These are phyloP conservation scores for Numenius phaeopus DNA, from an alignment of 2,797 vertebrate species.

Conservation along the genomic window DNA sequence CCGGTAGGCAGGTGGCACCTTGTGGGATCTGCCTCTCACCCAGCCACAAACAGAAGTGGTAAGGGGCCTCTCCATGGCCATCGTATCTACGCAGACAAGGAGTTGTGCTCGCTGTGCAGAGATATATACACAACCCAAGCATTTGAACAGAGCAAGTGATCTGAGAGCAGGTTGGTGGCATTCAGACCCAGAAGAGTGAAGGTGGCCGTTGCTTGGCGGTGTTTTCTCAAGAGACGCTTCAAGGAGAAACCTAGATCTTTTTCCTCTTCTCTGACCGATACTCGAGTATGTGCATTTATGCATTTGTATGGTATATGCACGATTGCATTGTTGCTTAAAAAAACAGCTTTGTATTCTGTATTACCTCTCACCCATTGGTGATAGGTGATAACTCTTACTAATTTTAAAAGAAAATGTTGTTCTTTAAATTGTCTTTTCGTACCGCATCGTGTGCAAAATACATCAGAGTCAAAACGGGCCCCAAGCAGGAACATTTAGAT, in stretches of 20 bases:
- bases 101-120: not conserved
- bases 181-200: not conserved
- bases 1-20: not conserved
- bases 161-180: not conserved
- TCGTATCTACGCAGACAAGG: rapidly evolving
- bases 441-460: not conserved
- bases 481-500: not conserved
- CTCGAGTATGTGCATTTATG: rapidly evolving
- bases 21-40: not conserved
- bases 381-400: not conserved
- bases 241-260: not conserved
- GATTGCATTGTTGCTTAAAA: not conserved
- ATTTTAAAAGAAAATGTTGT: not conserved
- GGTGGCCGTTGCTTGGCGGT: not conserved
- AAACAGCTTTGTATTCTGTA: not conserved
- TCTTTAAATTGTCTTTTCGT: not conserved
- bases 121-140: not conserved
- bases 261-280: not conserved
- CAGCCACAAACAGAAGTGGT: not conserved
- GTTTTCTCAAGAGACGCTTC: not conserved
- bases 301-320: not conserved
- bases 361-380: not conserved
- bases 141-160: not conserved
- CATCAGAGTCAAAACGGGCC: not conserved
- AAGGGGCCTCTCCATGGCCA: not conserved